Percentiles rank a stretch among this genome's conserved stretches.
Conservation (phyloP, 2,797 vertebrate genomes). For the Melanotaenia nigrans region DNA sequence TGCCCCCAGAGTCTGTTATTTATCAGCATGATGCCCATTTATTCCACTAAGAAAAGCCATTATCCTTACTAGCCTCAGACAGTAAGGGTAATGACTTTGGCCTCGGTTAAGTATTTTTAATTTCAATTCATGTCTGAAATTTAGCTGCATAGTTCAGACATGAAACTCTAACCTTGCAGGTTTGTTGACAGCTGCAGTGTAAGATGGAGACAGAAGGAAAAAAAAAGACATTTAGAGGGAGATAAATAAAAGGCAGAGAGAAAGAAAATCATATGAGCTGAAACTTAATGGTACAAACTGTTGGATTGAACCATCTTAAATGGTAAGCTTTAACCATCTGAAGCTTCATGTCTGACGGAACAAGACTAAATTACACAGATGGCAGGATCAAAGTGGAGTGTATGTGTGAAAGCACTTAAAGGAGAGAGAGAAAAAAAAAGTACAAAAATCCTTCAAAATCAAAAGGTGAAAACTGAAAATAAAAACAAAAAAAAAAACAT, state of each 20-base stretch:
- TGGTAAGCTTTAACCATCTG: slow-evolving; percentile 16
- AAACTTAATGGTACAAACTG: neutral
- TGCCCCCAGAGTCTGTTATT: neutral
- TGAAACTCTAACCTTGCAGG: no score
- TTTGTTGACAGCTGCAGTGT: neutral
- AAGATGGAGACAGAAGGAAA: neutral
- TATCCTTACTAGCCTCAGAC: no score
- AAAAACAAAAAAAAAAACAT: neutral
- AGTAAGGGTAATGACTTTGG: neutral
- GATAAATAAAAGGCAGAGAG: neutral
- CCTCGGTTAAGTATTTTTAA: neutral
- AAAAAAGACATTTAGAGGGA: no score
- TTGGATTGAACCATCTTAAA: neutral
- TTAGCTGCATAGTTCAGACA: neutral
- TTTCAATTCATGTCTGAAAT: neutral
- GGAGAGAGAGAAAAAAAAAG: neutral
- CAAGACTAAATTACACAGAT: slow-evolving; percentile 14
- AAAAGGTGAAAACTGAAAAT: slow-evolving; percentile 13
- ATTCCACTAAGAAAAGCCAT: no score
- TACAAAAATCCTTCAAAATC: neutral
- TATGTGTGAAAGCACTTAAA: neutral
- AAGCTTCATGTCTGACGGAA: slow-evolving; percentile 20
- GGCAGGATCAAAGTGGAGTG: neutral
- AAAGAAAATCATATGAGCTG: neutral
- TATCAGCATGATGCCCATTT: neutral